Evolutionary conservation across 2,113 vertebrate genomes (phyloP).

Genomic region (Loxodonta africana): DNA sequence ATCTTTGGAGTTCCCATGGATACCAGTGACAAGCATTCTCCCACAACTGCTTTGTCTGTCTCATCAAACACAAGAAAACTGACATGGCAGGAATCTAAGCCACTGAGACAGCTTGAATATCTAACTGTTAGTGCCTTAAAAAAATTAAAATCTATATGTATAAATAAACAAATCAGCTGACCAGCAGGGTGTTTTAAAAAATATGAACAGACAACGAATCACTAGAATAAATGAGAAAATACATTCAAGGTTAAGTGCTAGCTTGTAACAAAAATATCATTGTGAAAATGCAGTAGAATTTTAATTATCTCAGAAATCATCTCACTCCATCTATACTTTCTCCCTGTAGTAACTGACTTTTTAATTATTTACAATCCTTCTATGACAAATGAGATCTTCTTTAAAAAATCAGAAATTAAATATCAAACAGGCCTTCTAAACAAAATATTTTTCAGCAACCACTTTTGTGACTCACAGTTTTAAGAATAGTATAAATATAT

Average conservation of each 20-base stretch:
- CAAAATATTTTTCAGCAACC: slow-evolving; percentile 52
- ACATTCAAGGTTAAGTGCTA: neutral
- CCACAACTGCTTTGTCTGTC: slow-evolving; percentile 87
- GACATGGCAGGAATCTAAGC: slow-evolving; percentile 84
- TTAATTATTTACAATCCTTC: slow-evolving; percentile 41
- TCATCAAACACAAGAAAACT: slow-evolving; percentile 88
- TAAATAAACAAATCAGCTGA: slow-evolving; percentile 62
- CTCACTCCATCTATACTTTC: neutral
- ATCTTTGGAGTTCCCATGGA: slow-evolving; percentile 90
- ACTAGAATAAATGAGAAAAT: neutral
- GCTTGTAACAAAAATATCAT: neutral
- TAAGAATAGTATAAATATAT: slow-evolving; percentile 2
- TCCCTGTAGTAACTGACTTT: neutral
- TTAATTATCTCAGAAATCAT: neutral
- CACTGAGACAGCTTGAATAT: slow-evolving; percentile 75
- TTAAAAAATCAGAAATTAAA: slow-evolving; percentile 32
- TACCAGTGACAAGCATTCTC: slow-evolving; percentile 89
- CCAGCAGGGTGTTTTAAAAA: slow-evolving; percentile 39
- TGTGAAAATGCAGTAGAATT: neutral
- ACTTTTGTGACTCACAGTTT: slow-evolving; percentile 10
- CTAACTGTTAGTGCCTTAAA: slow-evolving; percentile 70
- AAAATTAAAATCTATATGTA: neutral
- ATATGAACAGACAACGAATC: slow-evolving; percentile 56
- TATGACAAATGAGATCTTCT: neutral
- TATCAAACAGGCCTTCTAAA: neutral